These are phyloP conservation scores for Myiagra hebetior DNA, from an alignment of 2,113 vertebrate genomes.

Conservation along the genomic window DNA sequence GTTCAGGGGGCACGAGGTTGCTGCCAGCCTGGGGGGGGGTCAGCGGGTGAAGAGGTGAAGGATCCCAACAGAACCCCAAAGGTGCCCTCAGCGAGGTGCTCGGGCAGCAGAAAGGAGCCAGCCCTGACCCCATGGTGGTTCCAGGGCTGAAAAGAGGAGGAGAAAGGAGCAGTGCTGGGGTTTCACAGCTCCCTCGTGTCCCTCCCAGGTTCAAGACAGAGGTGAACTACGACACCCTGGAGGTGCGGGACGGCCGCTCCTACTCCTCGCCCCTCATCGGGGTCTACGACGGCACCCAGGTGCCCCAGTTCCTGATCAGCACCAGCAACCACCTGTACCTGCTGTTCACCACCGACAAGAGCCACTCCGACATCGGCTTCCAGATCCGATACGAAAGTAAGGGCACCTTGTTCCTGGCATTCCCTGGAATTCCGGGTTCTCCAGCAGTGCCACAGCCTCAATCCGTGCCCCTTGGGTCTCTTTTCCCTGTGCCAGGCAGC, in stretches of 20 bases:
- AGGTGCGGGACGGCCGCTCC: constrained; percentile 91
- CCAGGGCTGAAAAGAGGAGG: fast-evolving
- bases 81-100: fast-evolving
- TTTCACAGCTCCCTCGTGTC: neutral
- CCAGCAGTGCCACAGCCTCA: neutral
- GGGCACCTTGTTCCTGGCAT: neutral
- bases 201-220: constrained; percentile 90
- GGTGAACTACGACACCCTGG: constrained; percentile 94
- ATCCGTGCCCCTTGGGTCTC: fast-evolving
- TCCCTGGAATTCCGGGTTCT: fast-evolving
- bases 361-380: constrained; percentile 95
- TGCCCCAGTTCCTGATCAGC: constrained; percentile 98
- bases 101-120: neutral
- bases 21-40: fast-evolving
- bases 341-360: constrained; percentile 96
- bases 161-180: fast-evolving
- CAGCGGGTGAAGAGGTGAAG: neutral
- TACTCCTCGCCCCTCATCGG: constrained; percentile 91
- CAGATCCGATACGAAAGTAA: constrained; percentile 98
- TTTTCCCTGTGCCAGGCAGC: neutral
- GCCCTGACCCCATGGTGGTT: fast-evolving
- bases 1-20: fast-evolving
- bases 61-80: neutral
- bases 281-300: constrained; percentile 95
- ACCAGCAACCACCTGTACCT: constrained; percentile 95